Conservation (phyloP, 2,113 vertebrate species). For the Leptosomus discolor region DNA sequence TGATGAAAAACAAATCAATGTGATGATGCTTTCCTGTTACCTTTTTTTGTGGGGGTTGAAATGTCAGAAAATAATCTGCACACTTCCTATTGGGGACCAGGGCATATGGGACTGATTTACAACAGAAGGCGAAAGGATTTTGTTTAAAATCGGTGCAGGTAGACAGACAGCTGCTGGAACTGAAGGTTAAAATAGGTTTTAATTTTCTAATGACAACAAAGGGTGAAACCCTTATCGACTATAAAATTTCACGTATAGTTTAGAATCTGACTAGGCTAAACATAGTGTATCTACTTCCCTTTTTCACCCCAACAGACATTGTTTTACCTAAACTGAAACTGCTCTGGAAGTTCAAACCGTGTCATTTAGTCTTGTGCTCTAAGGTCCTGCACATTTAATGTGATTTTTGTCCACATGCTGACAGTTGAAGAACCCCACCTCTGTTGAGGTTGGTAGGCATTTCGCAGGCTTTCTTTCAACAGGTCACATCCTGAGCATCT, state of each 20-base stretch:
- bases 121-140: neutral
- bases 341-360: neutral
- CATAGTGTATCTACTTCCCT: neutral
- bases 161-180: neutral
- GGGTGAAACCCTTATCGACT: neutral
- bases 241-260: neutral
- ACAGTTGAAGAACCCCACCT: neutral
- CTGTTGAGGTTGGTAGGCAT: neutral
- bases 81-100: neutral
- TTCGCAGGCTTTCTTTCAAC: neutral
- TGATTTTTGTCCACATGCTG: neutral
- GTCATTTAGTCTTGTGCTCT: neutral
- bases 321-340: neutral
- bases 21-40: neutral
- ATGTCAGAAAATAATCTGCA: neutral
- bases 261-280: neutral
- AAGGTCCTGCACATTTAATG: neutral
- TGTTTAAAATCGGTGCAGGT: neutral
- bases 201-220: neutral
- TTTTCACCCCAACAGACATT: neutral
- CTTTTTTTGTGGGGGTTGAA: neutral
- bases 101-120: neutral
- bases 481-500: neutral
- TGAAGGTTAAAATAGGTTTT: neutral
- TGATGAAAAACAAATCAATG: slow-evolving; percentile 6